Base-by-base conservation (phyloP, 2,888 invertebrate genomes). In the Ormia ochracea region DNA sequence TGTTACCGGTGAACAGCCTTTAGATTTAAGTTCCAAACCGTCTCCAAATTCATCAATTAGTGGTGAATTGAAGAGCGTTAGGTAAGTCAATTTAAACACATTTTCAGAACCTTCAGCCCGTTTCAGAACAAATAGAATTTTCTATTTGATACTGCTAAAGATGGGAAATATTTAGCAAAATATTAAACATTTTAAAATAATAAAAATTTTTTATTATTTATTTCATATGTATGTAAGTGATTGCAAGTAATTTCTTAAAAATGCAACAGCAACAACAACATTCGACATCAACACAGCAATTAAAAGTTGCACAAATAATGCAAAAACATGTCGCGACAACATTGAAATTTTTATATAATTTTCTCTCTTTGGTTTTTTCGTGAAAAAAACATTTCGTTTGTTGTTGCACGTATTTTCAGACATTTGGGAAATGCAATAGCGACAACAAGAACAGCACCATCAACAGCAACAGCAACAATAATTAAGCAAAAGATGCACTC, bases 21-120 rank as follows among this genome's bases (percentile, higher is more conserved):
- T 96, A 86, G 96, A 96, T 91, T 93, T 96, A 87, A 96, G 96
- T 91, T 94, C 95, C 88, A 96, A 93, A 91, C 94, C 91, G 86
- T 93, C 91, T 82, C 91, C 91, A 82, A 89, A 88, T 84, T 89
- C 88, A 86, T 88, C 88, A 84, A 87, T 87, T 76, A 87, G 87
- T 84, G 88, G 89, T 75, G 92, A 92, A 87, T 90, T 90, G 83
- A 92, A 94, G 90, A 90, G 94, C 93, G 93, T 92, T 91, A 94
- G 95, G 88, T 88, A 68, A 85, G 87, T 84, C 4, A 26, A 7
- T 43, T n/a, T n/a, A n/a, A n/a, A n/a, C n/a, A n/a, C n/a, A n/a
- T n/a, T 17, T 17, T 7, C 17, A 5, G 17, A 10, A 36, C 36
- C n/a, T n/a, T 4, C 36, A 12, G 4, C n/a, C n/a, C n/a, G 1